Conservation (phyloP, 2,113 vertebrate species). For the Nymphicus hollandicus region DNA sequence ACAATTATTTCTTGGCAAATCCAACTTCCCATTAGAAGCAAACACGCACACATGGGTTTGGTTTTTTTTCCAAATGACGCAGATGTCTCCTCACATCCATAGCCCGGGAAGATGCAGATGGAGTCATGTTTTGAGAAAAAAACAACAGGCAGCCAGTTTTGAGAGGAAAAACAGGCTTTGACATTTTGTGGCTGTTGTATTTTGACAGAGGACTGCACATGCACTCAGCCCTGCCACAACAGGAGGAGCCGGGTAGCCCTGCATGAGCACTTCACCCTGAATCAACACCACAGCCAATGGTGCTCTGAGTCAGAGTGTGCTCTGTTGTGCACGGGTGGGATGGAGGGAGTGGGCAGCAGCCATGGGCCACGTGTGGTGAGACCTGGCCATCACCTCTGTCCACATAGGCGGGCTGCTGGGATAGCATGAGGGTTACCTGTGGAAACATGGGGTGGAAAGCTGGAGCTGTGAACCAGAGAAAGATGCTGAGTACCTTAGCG, state of each 20-base stretch:
- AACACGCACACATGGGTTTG: neutral
- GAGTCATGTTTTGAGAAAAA: neutral
- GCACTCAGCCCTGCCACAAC: neutral
- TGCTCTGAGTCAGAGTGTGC: neutral
- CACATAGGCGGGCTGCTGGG: fast-evolving
- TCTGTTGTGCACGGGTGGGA: neutral
- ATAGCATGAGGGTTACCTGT: neutral
- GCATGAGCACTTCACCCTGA: neutral
- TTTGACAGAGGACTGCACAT: neutral
- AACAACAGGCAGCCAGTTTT: neutral
- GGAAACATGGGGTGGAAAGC: neutral
- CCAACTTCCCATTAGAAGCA: neutral
- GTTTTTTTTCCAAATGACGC: neutral
- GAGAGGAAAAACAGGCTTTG: slow-evolving; percentile 1
- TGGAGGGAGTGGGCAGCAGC: neutral
- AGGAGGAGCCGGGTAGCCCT: neutral
- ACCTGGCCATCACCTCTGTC: neutral
- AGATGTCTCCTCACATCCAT: neutral
- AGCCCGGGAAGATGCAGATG: slow-evolving; percentile 10
- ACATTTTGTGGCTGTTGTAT: neutral
- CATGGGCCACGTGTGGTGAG: fast-evolving
- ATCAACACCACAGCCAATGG: neutral
- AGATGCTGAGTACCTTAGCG: neutral
- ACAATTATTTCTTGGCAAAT: slow-evolving; percentile 9
- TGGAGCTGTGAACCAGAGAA: neutral